phyloP scores from a whole-genome alignment of 2,113 vertebrate species.

The Clinocottus analis region DNA sequence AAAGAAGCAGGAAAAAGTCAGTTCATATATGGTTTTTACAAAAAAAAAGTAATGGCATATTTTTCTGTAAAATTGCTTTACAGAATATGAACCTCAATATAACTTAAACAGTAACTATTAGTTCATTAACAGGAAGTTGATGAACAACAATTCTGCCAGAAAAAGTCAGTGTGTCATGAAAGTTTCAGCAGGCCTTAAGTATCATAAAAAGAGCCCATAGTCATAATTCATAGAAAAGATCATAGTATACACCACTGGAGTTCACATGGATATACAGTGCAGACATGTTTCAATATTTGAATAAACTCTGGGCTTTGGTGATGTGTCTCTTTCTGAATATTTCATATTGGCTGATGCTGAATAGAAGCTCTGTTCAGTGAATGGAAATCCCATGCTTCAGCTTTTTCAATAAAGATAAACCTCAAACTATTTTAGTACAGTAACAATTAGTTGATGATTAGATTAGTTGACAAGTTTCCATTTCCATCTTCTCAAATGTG shows the following conservation, averaged over 20 bases:
- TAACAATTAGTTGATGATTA: neutral
- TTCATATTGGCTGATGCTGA: conserved; percentile 12
- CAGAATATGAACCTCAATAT: too few relatives aligned
- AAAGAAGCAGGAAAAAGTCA: too few relatives aligned
- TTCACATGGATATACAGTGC: neutral
- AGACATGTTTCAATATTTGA: conserved; percentile 21
- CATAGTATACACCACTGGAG: neutral
- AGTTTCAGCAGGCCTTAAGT: too few relatives aligned
- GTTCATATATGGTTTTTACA: too few relatives aligned
- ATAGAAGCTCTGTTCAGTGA: neutral
- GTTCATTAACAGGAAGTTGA: too few relatives aligned
- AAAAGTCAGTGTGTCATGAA: too few relatives aligned
- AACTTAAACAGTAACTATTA: too few relatives aligned
- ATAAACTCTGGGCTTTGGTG: conserved; percentile 2
- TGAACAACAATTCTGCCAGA: too few relatives aligned
- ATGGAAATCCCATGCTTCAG: neutral
- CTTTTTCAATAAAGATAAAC: neutral
- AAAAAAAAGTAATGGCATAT: too few relatives aligned
- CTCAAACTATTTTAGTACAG: neutral
- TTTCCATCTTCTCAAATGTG: neutral
- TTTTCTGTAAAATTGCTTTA: too few relatives aligned
- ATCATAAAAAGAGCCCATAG: neutral
- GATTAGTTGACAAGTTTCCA: neutral
- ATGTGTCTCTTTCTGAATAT: neutral
- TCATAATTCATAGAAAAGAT: neutral